Base-by-base conservation (phyloP, 2,888 invertebrate genomes). In the Eledona agricola region DNA sequence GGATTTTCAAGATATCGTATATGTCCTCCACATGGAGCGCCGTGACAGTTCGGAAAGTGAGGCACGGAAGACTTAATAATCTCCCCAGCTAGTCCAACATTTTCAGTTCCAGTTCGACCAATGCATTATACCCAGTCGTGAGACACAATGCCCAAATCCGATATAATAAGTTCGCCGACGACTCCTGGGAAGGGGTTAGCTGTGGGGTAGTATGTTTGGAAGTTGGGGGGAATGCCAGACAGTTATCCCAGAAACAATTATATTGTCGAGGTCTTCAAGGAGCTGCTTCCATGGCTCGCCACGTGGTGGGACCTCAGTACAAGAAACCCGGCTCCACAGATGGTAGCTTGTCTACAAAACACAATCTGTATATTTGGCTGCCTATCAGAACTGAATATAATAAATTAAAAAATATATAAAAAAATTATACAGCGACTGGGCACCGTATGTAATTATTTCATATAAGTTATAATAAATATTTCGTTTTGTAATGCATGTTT, bases 201-300 rank as follows among this genome's bases (percentile, higher is more conserved):
- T 0, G 91, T 87, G 0, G 94, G 93, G 75, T 86, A 94, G 73
- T 90, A 97, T 0, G 95, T 96, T 71, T 95, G 93, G 78, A 96
- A 96, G 62, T n/a, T 90, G 83, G 1, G 96, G 96, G 2, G 93
- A 93, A 65, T 91, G 89, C 96, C 96, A 96, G 67, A 95, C 93
- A 0, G 96, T 95, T 23, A 89, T 89, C 62, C 97, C 97, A 0
- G 96, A 96, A 84, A 95, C 87, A 58, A 98, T 90, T 35, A 89
- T 82, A 60, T 85, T 79, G 67, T 92, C 90, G 51, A 98, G 83
- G 69, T 98, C 97, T 45, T 84, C 80, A 67, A 98, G 81, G 4
- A 98, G 83, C 10, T 86, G 83, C 65, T 87, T 81, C 94, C 96
- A 98, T n/a, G 83, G 75, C 74, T 96, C 94, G 0, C 92, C 85